Base-by-base conservation (phyloP, 2,888 invertebrate species). In the Cerastis rubricosa region DNA sequence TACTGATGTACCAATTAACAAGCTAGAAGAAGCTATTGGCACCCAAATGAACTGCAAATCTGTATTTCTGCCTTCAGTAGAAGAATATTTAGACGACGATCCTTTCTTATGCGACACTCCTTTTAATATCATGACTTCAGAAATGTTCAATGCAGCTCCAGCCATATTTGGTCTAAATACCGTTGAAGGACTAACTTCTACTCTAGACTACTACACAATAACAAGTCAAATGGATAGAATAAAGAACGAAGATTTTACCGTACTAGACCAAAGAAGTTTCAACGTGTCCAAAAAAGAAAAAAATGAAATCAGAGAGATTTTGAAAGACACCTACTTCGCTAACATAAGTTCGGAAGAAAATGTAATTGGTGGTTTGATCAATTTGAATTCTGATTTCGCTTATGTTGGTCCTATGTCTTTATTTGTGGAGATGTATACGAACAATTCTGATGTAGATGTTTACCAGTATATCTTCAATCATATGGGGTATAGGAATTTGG, bases 141-240 rank as follows among this genome's bases (percentile, higher is more conserved):
- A 88, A 3, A 74, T 81, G 2, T 94, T 94, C 51, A 91, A 95
- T 35, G 93, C 95, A 0, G 96, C 97, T 11, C 97, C 97, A 1
- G 89, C 95, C 0, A 94, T 97, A 7, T 93, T 97, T 83, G 97
- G 97, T 0, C 90, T 97, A 0, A 97, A 96, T 71, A 97, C 97
- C 0, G 97, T 96, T 0, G 97, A 97, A 91, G 97, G 97, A 0
- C 83, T 97, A 0, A 94, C 96, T 0, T 94, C 94, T 67, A 96
- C 95, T 77, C 88, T 95, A 40, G 95, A 96, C 72, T 95, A 94
- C 72, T 90, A 94, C 54, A 95, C 95, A 0, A 93, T 96, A 0
- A 95, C 94, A 0, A 94, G 95, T 78, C 94, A 94, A 86, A 94
- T 94, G 90, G 93, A 96, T 35, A 89, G 96, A 81, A 93, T 96